Evolutionary conservation across 1,140 invertebrate genomes (phyloP).

Genomic region (Cardiocondyla obscurior): DNA sequence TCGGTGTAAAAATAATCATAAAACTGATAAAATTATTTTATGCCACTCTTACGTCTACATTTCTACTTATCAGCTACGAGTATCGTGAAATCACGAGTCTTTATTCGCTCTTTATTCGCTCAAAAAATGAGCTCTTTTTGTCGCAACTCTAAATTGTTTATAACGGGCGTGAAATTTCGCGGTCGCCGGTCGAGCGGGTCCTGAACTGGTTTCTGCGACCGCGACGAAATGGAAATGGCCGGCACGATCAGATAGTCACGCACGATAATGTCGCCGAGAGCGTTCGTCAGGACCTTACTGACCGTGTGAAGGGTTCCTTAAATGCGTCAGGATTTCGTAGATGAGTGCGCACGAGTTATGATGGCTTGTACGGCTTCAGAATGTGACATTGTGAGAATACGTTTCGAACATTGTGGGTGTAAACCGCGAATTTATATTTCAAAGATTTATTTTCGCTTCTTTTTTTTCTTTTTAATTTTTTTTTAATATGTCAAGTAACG

Average conservation of each 20-base stretch:
- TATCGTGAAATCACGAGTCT: slow-evolving; percentile 25
- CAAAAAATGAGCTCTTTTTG: slow-evolving; percentile 26
- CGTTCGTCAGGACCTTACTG: slow-evolving; percentile 45
- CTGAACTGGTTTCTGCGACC: slow-evolving; percentile 40
- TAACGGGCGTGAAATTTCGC: slow-evolving; percentile 57
- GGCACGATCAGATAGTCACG: slow-evolving; percentile 46
- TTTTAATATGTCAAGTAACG: neutral
- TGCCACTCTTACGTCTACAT: neutral
- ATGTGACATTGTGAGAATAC: neutral
- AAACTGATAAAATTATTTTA: slow-evolving; percentile 17
- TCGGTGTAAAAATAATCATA: neutral
- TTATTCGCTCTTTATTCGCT: slow-evolving; percentile 7
- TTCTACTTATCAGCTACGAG: neutral
- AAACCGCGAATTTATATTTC: neutral
- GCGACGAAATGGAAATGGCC: slow-evolving; percentile 49
- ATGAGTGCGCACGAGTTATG: slow-evolving; percentile 16
- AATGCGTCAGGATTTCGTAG: slow-evolving; percentile 30
- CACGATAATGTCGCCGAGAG: slow-evolving; percentile 49
- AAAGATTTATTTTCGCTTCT: neutral
- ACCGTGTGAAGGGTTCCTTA: slow-evolving; percentile 48
- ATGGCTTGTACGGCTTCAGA: neutral
- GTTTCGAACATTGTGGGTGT: neutral
- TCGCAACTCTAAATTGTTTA: slow-evolving; percentile 42
- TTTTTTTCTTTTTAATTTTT: neutral
- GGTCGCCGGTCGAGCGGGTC: neutral